A percentile compares a stretch with the other conserved stretches of the same genome.
These are phyloP conservation scores for Acrobasis consociella DNA, from an alignment of 2,888 invertebrate genomes.

Conservation along the genomic window DNA sequence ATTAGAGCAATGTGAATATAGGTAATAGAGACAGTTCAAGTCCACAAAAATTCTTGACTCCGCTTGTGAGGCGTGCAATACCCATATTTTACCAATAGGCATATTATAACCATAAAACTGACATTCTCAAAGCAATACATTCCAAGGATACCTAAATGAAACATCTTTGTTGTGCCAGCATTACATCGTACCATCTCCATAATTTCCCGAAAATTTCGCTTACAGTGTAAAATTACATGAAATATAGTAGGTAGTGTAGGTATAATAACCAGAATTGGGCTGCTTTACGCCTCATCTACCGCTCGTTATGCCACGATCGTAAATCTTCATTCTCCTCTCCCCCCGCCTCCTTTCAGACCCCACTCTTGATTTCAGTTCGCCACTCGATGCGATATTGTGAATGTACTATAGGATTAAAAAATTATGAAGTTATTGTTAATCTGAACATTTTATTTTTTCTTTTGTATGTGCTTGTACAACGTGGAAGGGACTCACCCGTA, in stretches of 20 bases:
- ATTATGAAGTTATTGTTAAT: neutral
- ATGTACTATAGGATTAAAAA: constrained; percentile 24
- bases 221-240: constrained; percentile 1
- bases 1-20: too few relatives aligned
- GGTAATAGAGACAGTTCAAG: too few relatives aligned
- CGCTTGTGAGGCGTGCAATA: too few relatives aligned
- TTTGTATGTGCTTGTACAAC: too few relatives aligned
- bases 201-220: neutral
- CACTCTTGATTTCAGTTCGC: constrained; percentile 59
- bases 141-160: too few relatives aligned
- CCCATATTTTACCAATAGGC: too few relatives aligned
- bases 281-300: constrained; percentile 82
- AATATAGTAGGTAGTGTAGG: constrained; percentile 46
- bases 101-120: too few relatives aligned
- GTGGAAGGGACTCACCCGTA: too few relatives aligned
- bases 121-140: too few relatives aligned
- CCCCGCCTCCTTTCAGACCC: constrained; percentile 32
- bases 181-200: neutral
- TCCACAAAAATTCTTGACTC: too few relatives aligned
- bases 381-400: constrained; percentile 63
- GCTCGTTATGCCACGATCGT: constrained; percentile 80
- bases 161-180: neutral
- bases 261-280: constrained; percentile 79
- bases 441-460: too few relatives aligned
- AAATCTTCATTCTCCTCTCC: constrained; percentile 76